Evolutionary conservation across 1,140 invertebrate species (phyloP).

Genomic region (Chlorops oryzae): DNA sequence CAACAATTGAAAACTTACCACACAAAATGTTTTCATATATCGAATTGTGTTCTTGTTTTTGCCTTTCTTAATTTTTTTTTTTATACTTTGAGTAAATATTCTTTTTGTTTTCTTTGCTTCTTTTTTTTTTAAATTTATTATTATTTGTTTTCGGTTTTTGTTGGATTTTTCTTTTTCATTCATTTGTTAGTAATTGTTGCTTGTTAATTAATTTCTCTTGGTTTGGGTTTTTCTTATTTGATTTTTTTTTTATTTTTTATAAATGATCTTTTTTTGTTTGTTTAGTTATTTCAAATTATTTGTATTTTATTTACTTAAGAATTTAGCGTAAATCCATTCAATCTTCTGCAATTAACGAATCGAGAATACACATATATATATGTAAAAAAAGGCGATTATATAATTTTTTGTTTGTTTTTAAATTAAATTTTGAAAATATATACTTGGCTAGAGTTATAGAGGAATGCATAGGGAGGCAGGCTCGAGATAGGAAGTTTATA

Average conservation of each 20-base stretch:
- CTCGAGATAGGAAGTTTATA: no score
- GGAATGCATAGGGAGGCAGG: no score
- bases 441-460: no score
- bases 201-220: slow-evolving; percentile 16
- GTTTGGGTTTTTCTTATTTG: slow-evolving; percentile 11
- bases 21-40: slow-evolving; percentile 45
- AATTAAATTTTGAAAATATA: no score
- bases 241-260: slow-evolving; percentile 12
- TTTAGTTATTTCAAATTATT: slow-evolving; percentile 16
- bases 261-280: slow-evolving; percentile 9
- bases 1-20: slow-evolving; percentile 47
- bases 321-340: slow-evolving; percentile 46
- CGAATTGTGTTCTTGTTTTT: slow-evolving; percentile 22
- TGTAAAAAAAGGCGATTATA: slow-evolving; percentile 31
- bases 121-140: slow-evolving; percentile 27
- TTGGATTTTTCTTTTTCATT: slow-evolving; percentile 31
- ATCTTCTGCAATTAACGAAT: slow-evolving; percentile 48
- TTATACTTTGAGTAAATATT: slow-evolving; percentile 32
- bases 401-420: slow-evolving; percentile 12
- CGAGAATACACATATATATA: slow-evolving; percentile 40
- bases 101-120: slow-evolving; percentile 33
- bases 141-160: slow-evolving; percentile 17
- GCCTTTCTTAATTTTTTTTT: slow-evolving; percentile 22
- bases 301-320: slow-evolving; percentile 15
- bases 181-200: slow-evolving; percentile 23